phyloP scores from a whole-genome alignment of 2,113 vertebrate genomes.

The Cryptotis parvus region DNA sequence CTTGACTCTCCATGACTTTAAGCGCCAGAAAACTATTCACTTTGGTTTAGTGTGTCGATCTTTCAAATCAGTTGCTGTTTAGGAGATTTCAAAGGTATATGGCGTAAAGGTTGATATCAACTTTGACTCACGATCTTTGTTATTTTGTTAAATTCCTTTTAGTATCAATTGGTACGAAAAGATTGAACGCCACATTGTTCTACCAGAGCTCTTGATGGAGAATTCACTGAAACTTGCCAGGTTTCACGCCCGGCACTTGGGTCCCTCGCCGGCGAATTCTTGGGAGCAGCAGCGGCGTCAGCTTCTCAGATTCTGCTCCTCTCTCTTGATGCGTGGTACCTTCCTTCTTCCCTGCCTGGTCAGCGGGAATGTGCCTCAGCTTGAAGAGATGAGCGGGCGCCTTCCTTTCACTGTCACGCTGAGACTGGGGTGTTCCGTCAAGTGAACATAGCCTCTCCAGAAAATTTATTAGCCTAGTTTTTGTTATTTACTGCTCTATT shows the following conservation, averaged over 20 bases:
- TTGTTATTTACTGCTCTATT: slow-evolving; percentile 57
- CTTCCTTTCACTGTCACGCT: not conserved
- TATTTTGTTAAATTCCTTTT: too few relatives aligned
- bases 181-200: too few relatives aligned
- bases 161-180: too few relatives aligned
- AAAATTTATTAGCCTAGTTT: slow-evolving; percentile 48
- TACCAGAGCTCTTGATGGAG: too few relatives aligned
- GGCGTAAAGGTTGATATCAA: too few relatives aligned
- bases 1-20: too few relatives aligned
- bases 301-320: slow-evolving; percentile 16
- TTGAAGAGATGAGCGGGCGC: slow-evolving; percentile 57
- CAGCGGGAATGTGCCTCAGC: slow-evolving; percentile 58
- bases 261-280: slow-evolving; percentile 60
- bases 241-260: slow-evolving; percentile 49
- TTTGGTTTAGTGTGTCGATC: too few relatives aligned
- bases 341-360: slow-evolving; percentile 49
- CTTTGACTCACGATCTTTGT: too few relatives aligned
- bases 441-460: slow-evolving; percentile 61
- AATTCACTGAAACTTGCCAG: slow-evolving; percentile 35
- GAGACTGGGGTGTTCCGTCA: slow-evolving; percentile 56
- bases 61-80: too few relatives aligned
- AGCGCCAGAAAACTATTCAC: too few relatives aligned
- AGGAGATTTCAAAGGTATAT: too few relatives aligned
- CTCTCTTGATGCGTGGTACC: not conserved
- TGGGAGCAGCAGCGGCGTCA: slow-evolving; percentile 21